Evolutionary conservation across 2,797 vertebrate species (phyloP), one percentile per base, ranked within the genome.

Genomic region (Neomorphus geoffroyi): DNA sequence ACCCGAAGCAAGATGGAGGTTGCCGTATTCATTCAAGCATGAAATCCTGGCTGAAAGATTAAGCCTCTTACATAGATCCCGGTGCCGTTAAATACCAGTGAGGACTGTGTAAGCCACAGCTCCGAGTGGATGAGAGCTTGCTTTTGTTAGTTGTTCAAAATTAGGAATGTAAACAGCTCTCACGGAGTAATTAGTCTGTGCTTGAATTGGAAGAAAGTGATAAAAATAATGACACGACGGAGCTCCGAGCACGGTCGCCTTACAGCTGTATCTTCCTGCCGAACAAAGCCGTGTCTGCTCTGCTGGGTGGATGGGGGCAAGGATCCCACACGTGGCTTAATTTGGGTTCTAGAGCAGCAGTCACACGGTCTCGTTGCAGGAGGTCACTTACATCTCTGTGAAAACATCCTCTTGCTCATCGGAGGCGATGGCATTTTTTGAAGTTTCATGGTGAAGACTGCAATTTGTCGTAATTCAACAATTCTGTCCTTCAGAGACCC

Each of bases 31-130:
- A 64, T 41, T 86, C 62, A 74, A 90, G 92, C 89, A 53, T 88
- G 82, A 95, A 96, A 96, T 96, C 82, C 93, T 92, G 92, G 81
- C 79, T 90, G 77, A 81, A 85, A 86, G 91, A 94, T 93, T 94
- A 95, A 94, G 92, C 92, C 80, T 93, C 91, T 95, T 95, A 94
- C 88, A 83, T 56, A 93, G 95, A 92, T 92, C 88, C 46, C 84
- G 70, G 56, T 32, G 85, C 51, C 0, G 9, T 90, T 90, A 95
- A 94, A 93, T 28, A 69, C 80, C 88, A 83, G 14, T 2, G 0
- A 90, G 65, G 65, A 48, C 51, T 0, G 0, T 45, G 72, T 78
- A 85, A 86, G 65, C 37, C 81, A 65, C 61, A 60, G 88, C 91
- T 88, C 72, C 1, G 2, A 90, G 70, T 39, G 46, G 70, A 81